Evolutionary conservation across 2,888 invertebrate genomes (phyloP).

Genomic region (Tenthredo notha): DNA sequence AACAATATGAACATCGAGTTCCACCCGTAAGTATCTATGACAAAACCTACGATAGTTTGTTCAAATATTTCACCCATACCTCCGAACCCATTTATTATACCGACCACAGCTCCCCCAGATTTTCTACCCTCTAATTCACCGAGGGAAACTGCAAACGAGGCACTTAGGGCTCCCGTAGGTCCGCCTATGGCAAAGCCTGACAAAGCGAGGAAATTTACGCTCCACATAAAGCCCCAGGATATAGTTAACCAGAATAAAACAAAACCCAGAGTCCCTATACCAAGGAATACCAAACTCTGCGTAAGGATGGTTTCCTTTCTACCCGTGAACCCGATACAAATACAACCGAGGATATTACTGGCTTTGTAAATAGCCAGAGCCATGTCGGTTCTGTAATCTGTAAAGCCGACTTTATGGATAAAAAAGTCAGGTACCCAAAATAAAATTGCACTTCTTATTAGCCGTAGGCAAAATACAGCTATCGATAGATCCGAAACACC

Average conservation of each 20-base stretch:
- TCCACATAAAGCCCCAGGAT: constrained; percentile 44
- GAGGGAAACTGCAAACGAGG: constrained; percentile 46
- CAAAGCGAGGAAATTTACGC: constrained; percentile 18
- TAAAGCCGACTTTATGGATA: constrained; percentile 14
- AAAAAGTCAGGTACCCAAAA: constrained; percentile 42
- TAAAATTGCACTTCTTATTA: constrained; percentile 23
- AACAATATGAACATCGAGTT: constrained; percentile 47
- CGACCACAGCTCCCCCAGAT: constrained; percentile 32
- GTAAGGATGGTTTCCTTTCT: constrained; percentile 26
- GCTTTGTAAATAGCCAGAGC: constrained; percentile 32
- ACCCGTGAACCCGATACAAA: constrained; percentile 9
- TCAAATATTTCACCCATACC: constrained; percentile 23
- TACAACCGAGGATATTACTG: constrained; percentile 33
- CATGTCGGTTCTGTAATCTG: constrained; percentile 4
- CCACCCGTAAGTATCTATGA: constrained; percentile 41
- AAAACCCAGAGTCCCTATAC: background rate
- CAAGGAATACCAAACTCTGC: constrained; percentile 37
- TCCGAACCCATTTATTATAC: constrained; percentile 39
- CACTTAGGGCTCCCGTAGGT: constrained; percentile 43
- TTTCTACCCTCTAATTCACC: constrained; percentile 40
- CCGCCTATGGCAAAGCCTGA: constrained; percentile 42
- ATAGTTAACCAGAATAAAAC: constrained; percentile 36
- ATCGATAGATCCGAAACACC: constrained; percentile 32
- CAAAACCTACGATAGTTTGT: constrained; percentile 33
- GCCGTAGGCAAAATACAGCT: background rate